Base-by-base conservation (phyloP, 2,113 vertebrate genomes). In the Glareola pratincola region DNA sequence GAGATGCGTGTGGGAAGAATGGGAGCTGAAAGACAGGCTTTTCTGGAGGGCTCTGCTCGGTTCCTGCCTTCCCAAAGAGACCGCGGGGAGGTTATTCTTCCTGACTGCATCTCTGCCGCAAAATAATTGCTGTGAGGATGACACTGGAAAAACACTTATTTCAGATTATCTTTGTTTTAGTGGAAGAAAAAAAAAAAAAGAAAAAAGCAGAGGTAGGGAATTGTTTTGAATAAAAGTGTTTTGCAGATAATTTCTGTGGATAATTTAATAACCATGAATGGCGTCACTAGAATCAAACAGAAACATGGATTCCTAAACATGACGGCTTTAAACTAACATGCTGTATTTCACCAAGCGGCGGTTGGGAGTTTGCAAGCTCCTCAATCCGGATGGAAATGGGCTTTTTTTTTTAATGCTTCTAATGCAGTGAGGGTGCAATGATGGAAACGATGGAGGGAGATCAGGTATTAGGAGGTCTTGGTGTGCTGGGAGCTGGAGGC, bases 1-100 rank as follows among this genome's bases (percentile, higher is more conserved):
- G 95, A 97, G 95, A 94, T 97, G 94, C 69, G 92, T 91, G 86
- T 79, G 95, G 89, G 91, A 95, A 96, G 94, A 97, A 97, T 95
- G 92, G 89, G 59, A 95, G 89, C 91, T 95, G 94, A 96, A 95
- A 95, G 77, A 82, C n/a, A 60, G 73, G 91, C 92, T 95, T 95
- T 92, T 95, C 91, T 77, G 78, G 79, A 85, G 91, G 91, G 45
- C 86, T 76, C 92, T 8, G 59, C 81, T 97, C 92, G 79, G 95
- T 94, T 97, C 94, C 92, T 97, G 94, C 94, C 89, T 88, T 79
- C 92, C 91, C 68, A 90, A 79, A 82, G 80, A 92, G 91, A 76
- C 85, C 2, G 0, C 0, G 1, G 73, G 89, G 95, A 87, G 48
- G 81, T 95, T 92, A 79, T 96, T 97, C 89, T 87, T 97, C 92